Evolutionary conservation across 2,888 invertebrate genomes (phyloP).

Genomic region (Brassicogethes aeneus): DNA sequence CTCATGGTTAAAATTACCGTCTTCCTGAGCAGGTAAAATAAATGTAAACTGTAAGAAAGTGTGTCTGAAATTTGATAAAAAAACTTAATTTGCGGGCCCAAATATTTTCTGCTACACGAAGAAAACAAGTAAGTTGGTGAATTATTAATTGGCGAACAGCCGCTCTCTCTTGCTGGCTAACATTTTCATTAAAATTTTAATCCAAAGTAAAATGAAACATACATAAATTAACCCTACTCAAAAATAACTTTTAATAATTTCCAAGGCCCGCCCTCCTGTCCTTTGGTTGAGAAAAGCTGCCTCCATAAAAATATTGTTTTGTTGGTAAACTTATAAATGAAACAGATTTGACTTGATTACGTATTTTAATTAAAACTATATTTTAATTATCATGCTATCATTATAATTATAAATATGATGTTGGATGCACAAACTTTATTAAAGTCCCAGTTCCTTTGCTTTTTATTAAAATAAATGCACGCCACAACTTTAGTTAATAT

Average conservation of each 20-base stretch:
- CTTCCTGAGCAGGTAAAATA: slow-evolving; percentile 1
- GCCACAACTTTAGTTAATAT: too few species aligned
- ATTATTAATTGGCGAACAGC: slow-evolving; percentile 16
- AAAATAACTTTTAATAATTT: slow-evolving; percentile 11
- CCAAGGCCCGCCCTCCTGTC: neutral
- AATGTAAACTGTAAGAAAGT: slow-evolving; percentile 4
- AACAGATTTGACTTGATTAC: neutral
- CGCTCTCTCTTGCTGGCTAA: slow-evolving; percentile 15
- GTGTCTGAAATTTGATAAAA: slow-evolving; percentile 6
- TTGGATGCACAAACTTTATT: too few species aligned
- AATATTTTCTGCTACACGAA: slow-evolving; percentile 1
- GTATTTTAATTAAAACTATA: neutral
- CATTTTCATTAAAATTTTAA: slow-evolving; percentile 27
- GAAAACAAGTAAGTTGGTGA: neutral
- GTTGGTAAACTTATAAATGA: too few species aligned
- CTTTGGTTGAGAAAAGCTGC: neutral
- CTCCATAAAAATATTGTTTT: neutral
- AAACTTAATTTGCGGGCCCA: slow-evolving; percentile 4
- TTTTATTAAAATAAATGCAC: too few species aligned
- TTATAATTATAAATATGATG: too few species aligned
- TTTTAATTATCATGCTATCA: neutral
- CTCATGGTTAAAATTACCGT: neutral
- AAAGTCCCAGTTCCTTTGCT: too few species aligned
- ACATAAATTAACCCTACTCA: slow-evolving; percentile 25
- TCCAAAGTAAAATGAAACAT: slow-evolving; percentile 23